A percentile compares a stretch with the other conserved stretches of the same genome.
These are phyloP conservation scores for Volucella bombylans DNA, from an alignment of 2,888 invertebrate species.

Conservation along the genomic window DNA sequence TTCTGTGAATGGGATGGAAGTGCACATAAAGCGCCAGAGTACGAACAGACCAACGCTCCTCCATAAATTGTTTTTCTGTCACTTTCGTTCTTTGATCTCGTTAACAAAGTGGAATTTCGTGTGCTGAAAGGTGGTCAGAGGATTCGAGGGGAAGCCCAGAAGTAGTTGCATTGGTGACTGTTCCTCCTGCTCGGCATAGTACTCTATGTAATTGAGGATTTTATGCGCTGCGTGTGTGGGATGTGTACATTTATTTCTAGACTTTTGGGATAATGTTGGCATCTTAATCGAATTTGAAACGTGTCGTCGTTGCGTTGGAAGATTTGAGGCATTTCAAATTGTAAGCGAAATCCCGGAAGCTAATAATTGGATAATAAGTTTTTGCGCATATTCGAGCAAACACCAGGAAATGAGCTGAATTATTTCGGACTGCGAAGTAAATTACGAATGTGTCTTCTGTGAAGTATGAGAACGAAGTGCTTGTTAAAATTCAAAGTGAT, in stretches of 20 bases:
- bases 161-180: constrained; percentile 7
- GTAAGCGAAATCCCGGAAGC: constrained; percentile 62
- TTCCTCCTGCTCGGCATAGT: constrained; percentile 10
- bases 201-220: constrained; percentile 54
- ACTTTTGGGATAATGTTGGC: constrained; percentile 56
- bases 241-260: constrained; percentile 65
- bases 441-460: constrained; percentile 48
- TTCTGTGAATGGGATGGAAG: constrained; percentile 4
- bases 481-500: constrained; percentile 34
- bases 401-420: constrained; percentile 66
- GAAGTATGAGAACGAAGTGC: constrained; percentile 23
- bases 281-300: constrained; percentile 70
- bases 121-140: constrained; percentile 61
- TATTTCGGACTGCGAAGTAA: constrained; percentile 49
- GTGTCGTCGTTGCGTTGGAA: constrained; percentile 43
- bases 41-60: constrained; percentile 12
- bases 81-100: constrained; percentile 73
- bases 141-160: constrained; percentile 7
- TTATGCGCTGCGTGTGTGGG: constrained; percentile 59
- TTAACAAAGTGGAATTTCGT: constrained; percentile 69
- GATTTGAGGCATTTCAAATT: constrained; percentile 54
- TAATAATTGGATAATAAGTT: constrained; percentile 8
- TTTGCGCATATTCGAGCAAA: constrained; percentile 30
- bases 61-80: constrained; percentile 71
- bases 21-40: constrained; percentile 21